Conservation (phyloP, 2,888 invertebrate species). For the Zaprionus lineosus region DNA sequence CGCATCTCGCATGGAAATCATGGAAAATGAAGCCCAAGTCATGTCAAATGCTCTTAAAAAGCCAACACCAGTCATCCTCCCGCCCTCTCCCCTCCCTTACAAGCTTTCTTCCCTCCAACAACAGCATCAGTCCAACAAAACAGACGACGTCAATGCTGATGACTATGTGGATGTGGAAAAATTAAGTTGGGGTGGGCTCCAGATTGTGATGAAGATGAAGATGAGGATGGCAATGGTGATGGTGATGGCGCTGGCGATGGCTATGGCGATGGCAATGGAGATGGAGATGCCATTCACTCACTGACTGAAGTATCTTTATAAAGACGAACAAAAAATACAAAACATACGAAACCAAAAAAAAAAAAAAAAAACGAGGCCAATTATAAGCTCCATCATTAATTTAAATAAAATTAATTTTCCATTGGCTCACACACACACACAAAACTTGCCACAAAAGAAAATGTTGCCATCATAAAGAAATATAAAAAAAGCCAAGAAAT, state of each 20-base stretch:
- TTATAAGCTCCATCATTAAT: conserved; percentile 76
- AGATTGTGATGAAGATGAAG: conserved; percentile 21
- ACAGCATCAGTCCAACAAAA: conserved; percentile 2
- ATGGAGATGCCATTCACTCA: conserved; percentile 34
- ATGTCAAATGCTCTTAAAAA: conserved; percentile 75
- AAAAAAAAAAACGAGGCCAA: conserved; percentile 64
- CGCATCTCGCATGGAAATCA: conserved; percentile 50
- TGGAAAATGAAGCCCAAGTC: conserved; percentile 62
- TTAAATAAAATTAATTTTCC: conserved; percentile 74
- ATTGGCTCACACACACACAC: conserved; percentile 36
- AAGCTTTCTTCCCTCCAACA: too few species aligned
- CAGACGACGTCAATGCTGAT: conserved; percentile 18
- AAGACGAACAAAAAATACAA: conserved; percentile 18
- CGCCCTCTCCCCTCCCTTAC: background rate
- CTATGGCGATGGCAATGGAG: conserved; percentile 17
- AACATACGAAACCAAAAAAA: conserved; percentile 16
- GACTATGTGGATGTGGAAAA: conserved; percentile 26
- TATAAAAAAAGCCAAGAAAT: conserved; percentile 22
- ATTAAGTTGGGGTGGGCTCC: conserved; percentile 27
- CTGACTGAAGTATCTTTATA: conserved; percentile 45
- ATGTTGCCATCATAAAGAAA: too few species aligned
- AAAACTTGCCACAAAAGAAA: conserved; percentile 53
- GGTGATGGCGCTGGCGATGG: conserved; percentile 27
- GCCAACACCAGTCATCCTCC: conserved; percentile 15
- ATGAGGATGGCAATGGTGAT: conserved; percentile 13